Percentiles rank a stretch among this genome's conserved stretches.
phyloP scores from a whole-genome alignment of 2,797 vertebrate species.

The Calcarius lapponicus region DNA sequence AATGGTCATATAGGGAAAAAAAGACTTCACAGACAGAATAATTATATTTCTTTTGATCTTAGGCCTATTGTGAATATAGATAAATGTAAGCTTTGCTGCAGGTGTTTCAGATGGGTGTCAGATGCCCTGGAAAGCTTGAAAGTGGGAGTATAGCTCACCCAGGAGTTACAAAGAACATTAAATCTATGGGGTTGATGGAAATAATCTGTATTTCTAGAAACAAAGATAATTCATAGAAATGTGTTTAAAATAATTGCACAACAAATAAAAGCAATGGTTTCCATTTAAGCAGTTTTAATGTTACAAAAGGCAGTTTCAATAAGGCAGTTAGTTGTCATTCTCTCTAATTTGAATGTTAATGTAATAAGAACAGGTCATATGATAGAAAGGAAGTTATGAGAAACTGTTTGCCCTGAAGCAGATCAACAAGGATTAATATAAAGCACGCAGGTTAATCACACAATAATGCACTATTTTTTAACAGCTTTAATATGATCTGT shows the following conservation, averaged over 20 bases:
- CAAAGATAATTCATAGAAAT: neutral
- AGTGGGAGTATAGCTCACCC: neutral
- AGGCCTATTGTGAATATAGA: neutral
- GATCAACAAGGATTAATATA: constrained; percentile 33
- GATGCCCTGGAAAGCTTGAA: neutral
- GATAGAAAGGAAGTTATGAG: constrained; percentile 11
- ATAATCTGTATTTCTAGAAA: neutral
- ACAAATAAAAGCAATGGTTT: neutral
- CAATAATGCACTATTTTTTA: constrained; percentile 32
- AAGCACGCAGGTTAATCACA: neutral
- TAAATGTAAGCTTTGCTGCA: constrained; percentile 51
- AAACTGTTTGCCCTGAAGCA: constrained; percentile 45
- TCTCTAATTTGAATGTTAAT: constrained; percentile 20
- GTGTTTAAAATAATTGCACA: neutral
- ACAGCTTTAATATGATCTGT: constrained; percentile 32
- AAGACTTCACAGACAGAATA: neutral
- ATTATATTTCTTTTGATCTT: constrained; percentile 51
- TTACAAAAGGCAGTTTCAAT: neutral
- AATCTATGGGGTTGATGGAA: neutral
- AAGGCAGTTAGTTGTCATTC: neutral
- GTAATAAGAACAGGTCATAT: neutral
- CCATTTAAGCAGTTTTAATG: neutral
- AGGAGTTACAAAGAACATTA: neutral
- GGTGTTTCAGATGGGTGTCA: neutral
- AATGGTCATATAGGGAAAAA: constrained; percentile 23